Base-by-base conservation (phyloP, 2,797 vertebrate species). In the Micropoecilia bifurca region DNA sequence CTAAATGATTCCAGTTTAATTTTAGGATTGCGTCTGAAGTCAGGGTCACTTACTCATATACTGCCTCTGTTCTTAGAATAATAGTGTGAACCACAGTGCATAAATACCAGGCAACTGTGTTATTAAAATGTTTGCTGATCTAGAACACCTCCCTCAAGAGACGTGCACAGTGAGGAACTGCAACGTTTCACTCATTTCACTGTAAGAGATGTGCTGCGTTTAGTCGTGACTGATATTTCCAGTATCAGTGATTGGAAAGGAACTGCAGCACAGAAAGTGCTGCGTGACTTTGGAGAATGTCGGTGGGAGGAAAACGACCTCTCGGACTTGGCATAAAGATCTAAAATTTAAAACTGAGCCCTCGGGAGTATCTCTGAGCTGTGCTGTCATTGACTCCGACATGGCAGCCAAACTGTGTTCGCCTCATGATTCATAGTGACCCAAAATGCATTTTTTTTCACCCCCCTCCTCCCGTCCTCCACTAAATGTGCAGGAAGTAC, bases 341-440 rank as follows among this genome's bases (percentile, higher is more conserved):
- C n/a, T 36, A 36, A 63, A 53, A 78, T 75, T 53, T 45, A 68
- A 77, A 79, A 57, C 43, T 18, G 41, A 69, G 36, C 48, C 61
- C 30, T 28, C 20, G 18, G 74, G 45, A 79, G 39, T 33, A 22
- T 57, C 80, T 36, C 25, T 20, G 22, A 41, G 73, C 57, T 73
- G 22, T 28, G 43, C 20, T 43, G 59, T 73, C 59, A 71, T 39
- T 77, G 45, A 36, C 66, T 47, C 4, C 45, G 47, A 66, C 59
- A 68, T 22, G 41, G 63, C 48, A 66, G 53, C 74, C 48, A 57
- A 74, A 78, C 6, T 22, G 16, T 55, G 41, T 74, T 57, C 41
- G 55, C 68, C 71, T 59, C 48, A 48, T 76, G 46, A 66, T 30
- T 57, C 80, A 74, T 59, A 20, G 45, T 71, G 33, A 75, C 76